Conservation (phyloP, 2,797 vertebrate genomes). For the Discoglossus pictus region DNA sequence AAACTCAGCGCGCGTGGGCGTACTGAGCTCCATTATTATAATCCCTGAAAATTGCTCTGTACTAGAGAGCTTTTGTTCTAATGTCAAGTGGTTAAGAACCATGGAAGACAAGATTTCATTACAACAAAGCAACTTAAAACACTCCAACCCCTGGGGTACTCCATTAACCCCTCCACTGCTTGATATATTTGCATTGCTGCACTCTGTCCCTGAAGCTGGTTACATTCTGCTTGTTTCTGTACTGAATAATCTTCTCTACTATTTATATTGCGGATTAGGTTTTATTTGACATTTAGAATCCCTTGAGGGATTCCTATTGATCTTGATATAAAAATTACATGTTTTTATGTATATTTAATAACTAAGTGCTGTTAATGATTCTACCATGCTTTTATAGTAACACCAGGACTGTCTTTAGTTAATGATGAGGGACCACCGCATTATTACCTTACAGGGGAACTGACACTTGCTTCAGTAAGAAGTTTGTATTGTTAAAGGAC, state of each 20-base stretch:
- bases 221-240: neutral
- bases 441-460: too few relatives aligned
- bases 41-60: conserved; percentile 70
- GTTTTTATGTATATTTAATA: neutral
- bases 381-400: too few relatives aligned
- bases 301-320: too few relatives aligned
- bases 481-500: too few relatives aligned
- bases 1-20: conserved; percentile 59
- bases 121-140: conserved; percentile 66
- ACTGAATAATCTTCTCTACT: too few relatives aligned
- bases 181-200: neutral
- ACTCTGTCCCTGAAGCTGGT: neutral
- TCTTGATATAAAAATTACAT: neutral
- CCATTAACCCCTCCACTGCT: conserved; percentile 18
- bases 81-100: conserved; percentile 68
- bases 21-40: conserved; percentile 61
- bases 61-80: conserved; percentile 70
- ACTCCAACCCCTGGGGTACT: conserved; percentile 23
- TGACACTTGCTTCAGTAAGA: too few relatives aligned
- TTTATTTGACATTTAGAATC: too few relatives aligned
- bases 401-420: conserved; percentile 83
- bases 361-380: conserved; percentile 76
- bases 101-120: conserved; percentile 65
- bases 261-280: too few relatives aligned
- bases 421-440: conserved; percentile 87